These are phyloP conservation scores for Knipowitschia caucasica DNA, from an alignment of 2,797 vertebrate species.

Conservation along the genomic window DNA sequence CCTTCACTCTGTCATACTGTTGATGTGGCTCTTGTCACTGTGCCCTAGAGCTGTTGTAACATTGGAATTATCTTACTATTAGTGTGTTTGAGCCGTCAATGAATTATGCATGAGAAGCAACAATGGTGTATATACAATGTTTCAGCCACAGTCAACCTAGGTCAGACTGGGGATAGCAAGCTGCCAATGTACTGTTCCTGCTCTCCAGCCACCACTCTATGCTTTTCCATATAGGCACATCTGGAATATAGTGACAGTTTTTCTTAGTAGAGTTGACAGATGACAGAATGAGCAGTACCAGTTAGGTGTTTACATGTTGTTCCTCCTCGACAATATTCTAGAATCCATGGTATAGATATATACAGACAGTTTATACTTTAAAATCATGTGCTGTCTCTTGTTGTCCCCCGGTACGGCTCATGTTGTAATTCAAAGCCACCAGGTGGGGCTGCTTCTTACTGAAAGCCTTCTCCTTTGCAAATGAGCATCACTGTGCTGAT, in stretches of 20 bases:
- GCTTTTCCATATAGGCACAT: background rate
- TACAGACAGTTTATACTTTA: background rate
- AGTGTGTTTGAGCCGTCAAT: background rate
- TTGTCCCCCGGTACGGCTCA: background rate
- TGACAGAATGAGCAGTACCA: background rate
- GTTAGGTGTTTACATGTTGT: background rate
- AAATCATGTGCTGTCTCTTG: background rate
- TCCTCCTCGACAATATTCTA: background rate
- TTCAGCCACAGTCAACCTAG: background rate
- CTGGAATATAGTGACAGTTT: background rate
- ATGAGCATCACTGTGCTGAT: conserved; percentile 28
- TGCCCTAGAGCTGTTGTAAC: background rate
- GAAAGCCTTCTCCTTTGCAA: conserved; percentile 33
- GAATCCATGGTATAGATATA: background rate
- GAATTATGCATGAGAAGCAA: background rate
- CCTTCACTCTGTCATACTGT: too few relatives aligned
- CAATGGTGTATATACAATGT: background rate
- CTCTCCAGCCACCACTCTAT: background rate
- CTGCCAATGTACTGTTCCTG: background rate
- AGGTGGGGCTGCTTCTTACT: conserved; percentile 75
- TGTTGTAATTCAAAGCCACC: conserved; percentile 65
- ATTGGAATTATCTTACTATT: background rate
- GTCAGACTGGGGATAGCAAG: background rate
- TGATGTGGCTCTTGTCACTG: background rate
- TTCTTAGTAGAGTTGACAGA: background rate